Percentiles rank a stretch among this genome's conserved stretches.
These are phyloP conservation scores for Asobara japonica DNA, from an alignment of 1,140 invertebrate genomes.

Conservation along the genomic window DNA sequence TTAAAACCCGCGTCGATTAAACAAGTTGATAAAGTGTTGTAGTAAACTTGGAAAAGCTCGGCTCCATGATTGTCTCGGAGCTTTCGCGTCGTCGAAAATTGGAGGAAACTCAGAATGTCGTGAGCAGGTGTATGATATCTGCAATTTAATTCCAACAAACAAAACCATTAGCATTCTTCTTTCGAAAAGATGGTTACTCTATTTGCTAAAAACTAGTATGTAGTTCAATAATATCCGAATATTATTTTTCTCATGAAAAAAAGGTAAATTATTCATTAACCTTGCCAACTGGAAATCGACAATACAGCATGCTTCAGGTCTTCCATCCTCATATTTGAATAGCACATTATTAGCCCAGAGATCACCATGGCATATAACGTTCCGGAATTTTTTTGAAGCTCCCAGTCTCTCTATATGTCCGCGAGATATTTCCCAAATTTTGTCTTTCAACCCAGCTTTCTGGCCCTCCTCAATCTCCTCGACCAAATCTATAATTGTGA, in stretches of 20 bases:
- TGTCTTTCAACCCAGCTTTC: slow-evolving; percentile 37
- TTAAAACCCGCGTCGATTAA: slow-evolving; percentile 40
- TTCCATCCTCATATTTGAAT: slow-evolving; percentile 66
- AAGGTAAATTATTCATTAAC: slow-evolving; percentile 49
- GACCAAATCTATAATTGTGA: slow-evolving; percentile 51
- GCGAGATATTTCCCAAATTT: slow-evolving; percentile 28
- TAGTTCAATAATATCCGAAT: not conserved
- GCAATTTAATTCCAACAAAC: slow-evolving; percentile 9
- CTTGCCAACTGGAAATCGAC: slow-evolving; percentile 74
- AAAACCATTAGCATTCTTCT: not conserved
- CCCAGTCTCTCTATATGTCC: slow-evolving; percentile 50
- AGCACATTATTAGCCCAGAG: slow-evolving; percentile 75
- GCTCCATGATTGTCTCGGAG: slow-evolving; percentile 40
- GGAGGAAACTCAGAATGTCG: slow-evolving; percentile 63
- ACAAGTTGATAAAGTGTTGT: slow-evolving; percentile 35
- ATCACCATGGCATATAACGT: slow-evolving; percentile 73
- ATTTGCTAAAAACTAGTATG: too few relatives aligned
- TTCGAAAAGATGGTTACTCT: too few relatives aligned
- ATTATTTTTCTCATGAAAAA: not conserved
- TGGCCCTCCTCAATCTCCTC: slow-evolving; percentile 35
- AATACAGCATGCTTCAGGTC: slow-evolving; percentile 63
- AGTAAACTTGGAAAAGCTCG: slow-evolving; percentile 45
- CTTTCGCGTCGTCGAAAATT: slow-evolving; percentile 49
- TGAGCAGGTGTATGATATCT: slow-evolving; percentile 69
- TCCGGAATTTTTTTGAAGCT: slow-evolving; percentile 64